phyloP scores from a whole-genome alignment of 2,888 invertebrate genomes.

The Philereme vetulata region DNA sequence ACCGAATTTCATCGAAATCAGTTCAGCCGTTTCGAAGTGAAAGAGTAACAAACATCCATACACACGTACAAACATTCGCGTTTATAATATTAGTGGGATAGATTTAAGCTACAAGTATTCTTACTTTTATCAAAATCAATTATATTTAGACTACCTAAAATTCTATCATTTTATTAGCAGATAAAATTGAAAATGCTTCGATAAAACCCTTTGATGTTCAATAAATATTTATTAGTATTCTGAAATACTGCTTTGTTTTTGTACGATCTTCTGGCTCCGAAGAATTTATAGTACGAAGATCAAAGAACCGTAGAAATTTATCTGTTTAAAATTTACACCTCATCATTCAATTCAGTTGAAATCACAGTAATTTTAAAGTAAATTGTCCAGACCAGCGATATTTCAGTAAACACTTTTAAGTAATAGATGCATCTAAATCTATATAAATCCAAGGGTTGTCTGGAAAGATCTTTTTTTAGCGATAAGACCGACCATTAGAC shows the following conservation, averaged over 20 bases:
- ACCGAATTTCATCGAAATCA: no score
- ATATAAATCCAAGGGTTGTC: no score
- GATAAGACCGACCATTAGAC: no score
- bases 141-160: not conserved
- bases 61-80: no score
- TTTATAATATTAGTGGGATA: no score
- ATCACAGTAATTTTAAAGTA: not conserved
- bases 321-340: not conserved
- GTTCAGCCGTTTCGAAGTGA: no score
- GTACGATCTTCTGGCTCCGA: not conserved
- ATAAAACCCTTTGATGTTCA: conserved; percentile 10
- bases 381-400: not conserved
- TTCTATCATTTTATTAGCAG: not conserved
- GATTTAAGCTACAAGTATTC: no score
- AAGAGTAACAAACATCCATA: no score
- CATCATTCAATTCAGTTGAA: no score
- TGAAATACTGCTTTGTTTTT: not conserved
- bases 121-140: not conserved
- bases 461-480: no score
- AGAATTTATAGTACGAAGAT: not conserved
- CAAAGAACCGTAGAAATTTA: not conserved
- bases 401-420: no score
- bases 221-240: conserved; percentile 12
- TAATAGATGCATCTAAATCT: no score
- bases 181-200: not conserved